Evolutionary conservation across 2,113 vertebrate genomes (phyloP).

Genomic region (Grantiella picta): DNA sequence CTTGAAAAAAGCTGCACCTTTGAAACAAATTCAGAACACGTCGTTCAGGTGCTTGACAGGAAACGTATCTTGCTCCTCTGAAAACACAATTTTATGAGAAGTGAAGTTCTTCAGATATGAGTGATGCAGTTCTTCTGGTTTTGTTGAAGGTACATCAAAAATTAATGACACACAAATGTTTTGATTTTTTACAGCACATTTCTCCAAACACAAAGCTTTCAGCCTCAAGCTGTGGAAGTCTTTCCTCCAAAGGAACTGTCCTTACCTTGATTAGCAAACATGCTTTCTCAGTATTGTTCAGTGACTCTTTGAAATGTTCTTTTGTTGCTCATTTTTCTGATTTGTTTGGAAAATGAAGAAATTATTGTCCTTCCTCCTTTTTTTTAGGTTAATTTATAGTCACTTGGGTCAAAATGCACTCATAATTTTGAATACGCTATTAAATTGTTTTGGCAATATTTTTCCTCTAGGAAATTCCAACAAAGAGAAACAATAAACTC

Average conservation of each 20-base stretch:
- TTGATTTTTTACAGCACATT: background rate
- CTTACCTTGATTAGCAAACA: slow-evolving; percentile 2
- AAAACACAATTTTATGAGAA: background rate
- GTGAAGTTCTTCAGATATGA: background rate
- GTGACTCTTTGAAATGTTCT: background rate
- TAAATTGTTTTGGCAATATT: slow-evolving; percentile 31
- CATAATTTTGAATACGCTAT: slow-evolving; percentile 26
- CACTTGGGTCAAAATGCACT: background rate
- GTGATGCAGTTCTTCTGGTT: background rate
- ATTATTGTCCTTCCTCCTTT: background rate
- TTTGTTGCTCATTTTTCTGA: background rate
- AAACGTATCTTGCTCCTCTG: background rate
- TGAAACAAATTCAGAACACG: background rate
- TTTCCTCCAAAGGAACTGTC: background rate
- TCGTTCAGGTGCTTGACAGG: background rate
- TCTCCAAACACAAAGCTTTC: background rate
- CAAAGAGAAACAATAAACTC: slow-evolving; percentile 24
- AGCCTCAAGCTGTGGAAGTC: background rate
- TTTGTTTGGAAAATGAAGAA: slow-evolving; percentile 13
- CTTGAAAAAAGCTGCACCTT: background rate
- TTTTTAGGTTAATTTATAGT: background rate
- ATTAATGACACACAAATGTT: background rate
- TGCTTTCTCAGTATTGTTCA: background rate
- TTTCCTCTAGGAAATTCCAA: slow-evolving; percentile 15
- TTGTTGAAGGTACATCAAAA: background rate